Evolutionary conservation across 2,888 invertebrate species (phyloP), one percentile per base, ranked within the genome.

Genomic region (Stenurella melanura): DNA sequence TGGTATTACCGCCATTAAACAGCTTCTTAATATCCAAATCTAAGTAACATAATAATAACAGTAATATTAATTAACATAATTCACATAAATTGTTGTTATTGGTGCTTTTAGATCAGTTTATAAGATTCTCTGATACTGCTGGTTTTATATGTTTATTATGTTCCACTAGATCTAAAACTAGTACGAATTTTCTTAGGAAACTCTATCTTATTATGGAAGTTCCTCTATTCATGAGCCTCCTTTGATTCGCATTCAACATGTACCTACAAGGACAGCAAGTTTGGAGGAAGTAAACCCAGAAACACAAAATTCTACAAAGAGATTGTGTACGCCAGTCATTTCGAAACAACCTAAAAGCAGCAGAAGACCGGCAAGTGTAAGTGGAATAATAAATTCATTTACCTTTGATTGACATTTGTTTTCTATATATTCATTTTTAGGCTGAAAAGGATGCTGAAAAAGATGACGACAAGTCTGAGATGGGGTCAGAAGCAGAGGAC

Each of bases 401-500:
- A 42, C 42, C 42, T 2, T 2, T 42, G 42, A 12, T 7, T 34
- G 7, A 34, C 9, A 6, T 34, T 34, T 26, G 2, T 26, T 42
- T 42, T 12, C 15, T 56, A 56, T 56, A 21, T 21, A 21, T 10
- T 58, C 11, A 58, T 9, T 18, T 58, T 58, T 19, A 63, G 63
- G 38, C 17, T 42, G 70, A 73, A 56, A 66, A 66, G 18, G 63
- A 57, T 18, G 64, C n/a, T 6, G 75, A 75, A 63, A 77, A 69
- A 69, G 73, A 69, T 18, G 80, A 81, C 42, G 70, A 30, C 71
- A 82, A 78, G 83, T 90, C 85, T 69, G 82, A 81, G 18, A 90
- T 91, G 0, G 88, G 92, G 9, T 90, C 92, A 0, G 92, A 93
- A 21, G 91, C 92, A 0, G 90, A 93, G 17, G 91, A 93, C 4